phyloP scores from a whole-genome alignment of 1,140 invertebrate species.

The Drosophila pseudoananassae region DNA sequence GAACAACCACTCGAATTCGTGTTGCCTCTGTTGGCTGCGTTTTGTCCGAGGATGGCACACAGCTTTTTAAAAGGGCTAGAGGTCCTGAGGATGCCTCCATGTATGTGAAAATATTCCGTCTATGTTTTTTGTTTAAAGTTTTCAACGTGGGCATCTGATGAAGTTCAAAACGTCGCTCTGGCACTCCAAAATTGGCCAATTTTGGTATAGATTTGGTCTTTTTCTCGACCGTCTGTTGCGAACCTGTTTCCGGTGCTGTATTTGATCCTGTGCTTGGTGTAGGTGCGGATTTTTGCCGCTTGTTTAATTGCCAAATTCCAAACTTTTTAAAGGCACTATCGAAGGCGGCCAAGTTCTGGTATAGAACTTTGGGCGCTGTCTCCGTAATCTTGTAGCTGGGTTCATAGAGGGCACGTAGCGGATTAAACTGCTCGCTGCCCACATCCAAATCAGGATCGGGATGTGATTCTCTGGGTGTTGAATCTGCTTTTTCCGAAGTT shows the following conservation, averaged over 20 bases:
- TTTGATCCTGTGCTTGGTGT: not conserved
- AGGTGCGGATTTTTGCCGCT: constrained; percentile 36
- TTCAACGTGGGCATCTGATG: constrained; percentile 71
- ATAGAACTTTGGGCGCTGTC: constrained; percentile 63
- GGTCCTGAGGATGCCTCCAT: constrained; percentile 88
- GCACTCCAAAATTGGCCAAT: not conserved
- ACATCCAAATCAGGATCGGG: constrained; percentile 85
- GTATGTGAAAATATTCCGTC: constrained; percentile 87
- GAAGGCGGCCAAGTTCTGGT: constrained; percentile 78
- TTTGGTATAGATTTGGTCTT: constrained; percentile 22
- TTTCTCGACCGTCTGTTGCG: not conserved
- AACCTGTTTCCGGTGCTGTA: not conserved
- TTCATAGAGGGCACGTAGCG: constrained; percentile 88
- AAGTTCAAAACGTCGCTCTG: constrained; percentile 53
- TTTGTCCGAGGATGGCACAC: constrained; percentile 84
- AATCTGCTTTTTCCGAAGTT: not conserved
- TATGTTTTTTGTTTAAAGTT: constrained; percentile 61
- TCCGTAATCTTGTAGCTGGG: constrained; percentile 85
- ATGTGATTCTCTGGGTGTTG: not conserved
- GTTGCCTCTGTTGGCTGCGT: constrained; percentile 10
- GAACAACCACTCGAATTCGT: constrained; percentile 89
- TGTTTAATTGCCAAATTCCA: constrained; percentile 67
- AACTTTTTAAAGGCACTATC: constrained; percentile 67
- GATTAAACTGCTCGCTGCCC: constrained; percentile 88
- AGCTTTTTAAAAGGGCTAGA: constrained; percentile 87